phyloP scores from a whole-genome alignment of 2,797 vertebrate species.

The Gymnocypris eckloni region DNA sequence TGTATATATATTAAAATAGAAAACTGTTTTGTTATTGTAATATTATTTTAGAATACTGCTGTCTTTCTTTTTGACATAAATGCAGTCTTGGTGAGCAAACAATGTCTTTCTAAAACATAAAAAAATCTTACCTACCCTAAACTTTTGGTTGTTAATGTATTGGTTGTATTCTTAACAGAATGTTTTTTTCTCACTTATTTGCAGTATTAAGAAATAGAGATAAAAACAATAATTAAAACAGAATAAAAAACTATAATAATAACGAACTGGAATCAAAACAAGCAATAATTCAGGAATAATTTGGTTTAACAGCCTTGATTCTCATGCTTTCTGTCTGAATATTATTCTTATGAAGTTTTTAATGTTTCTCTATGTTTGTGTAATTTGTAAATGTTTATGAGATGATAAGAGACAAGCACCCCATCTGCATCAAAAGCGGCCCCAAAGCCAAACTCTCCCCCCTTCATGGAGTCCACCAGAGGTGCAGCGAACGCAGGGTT shows the following conservation, averaged over 20 bases:
- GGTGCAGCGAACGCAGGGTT: slow-evolving; percentile 91
- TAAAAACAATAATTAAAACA: background rate
- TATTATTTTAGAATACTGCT: background rate
- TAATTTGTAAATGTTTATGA: slow-evolving; percentile 16
- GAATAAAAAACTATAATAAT: background rate
- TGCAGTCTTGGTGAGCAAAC: background rate
- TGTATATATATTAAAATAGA: background rate
- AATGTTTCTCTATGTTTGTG: background rate
- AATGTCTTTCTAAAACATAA: background rate
- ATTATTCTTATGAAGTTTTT: background rate
- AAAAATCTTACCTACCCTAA: background rate
- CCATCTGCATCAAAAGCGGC: slow-evolving; percentile 99
- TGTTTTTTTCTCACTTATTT: background rate
- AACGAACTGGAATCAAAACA: slow-evolving; percentile 17
- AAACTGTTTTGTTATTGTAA: background rate
- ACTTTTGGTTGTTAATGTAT: background rate
- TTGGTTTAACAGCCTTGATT: slow-evolving; percentile 15
- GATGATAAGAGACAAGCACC: slow-evolving; percentile 64
- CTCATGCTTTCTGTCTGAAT: background rate
- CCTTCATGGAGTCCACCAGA: slow-evolving; percentile 95
- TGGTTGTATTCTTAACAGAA: background rate
- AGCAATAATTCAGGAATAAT: slow-evolving; percentile 21
- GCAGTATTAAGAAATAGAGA: background rate
- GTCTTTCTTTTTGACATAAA: background rate
- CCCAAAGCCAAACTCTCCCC: slow-evolving; percentile 95